Percentiles rank a stretch among this genome's conserved stretches.
These are phyloP conservation scores for Pycnomerus fuliginosus DNA, from an alignment of 2,888 invertebrate genomes.

Conservation along the genomic window DNA sequence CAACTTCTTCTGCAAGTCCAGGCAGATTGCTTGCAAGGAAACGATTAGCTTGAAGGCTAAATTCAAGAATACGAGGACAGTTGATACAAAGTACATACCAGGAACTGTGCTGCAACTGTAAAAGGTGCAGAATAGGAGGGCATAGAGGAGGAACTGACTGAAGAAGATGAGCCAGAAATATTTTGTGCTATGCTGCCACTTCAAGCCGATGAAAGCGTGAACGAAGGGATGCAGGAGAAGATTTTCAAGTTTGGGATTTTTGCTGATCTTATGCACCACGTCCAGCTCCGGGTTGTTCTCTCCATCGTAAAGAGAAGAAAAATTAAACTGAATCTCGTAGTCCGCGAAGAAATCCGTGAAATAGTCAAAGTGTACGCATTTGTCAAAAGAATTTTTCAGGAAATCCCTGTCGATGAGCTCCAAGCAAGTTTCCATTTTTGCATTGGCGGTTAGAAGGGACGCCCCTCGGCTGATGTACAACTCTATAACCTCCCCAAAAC, in stretches of 20 bases:
- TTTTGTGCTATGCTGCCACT: constrained; percentile 1
- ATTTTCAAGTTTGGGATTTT: not conserved
- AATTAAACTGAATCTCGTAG: constrained; percentile 4
- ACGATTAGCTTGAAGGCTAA: too few relatives aligned
- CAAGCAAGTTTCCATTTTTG: not conserved
- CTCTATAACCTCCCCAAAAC: constrained; percentile 2
- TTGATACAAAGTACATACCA: too few relatives aligned
- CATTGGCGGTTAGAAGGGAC: constrained; percentile 1
- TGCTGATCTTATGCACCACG: not conserved
- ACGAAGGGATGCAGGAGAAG: constrained; percentile 4
- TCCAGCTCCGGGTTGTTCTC: constrained; percentile 1
- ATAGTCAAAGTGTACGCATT: constrained; percentile 1
- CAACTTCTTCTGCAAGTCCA: too few relatives aligned
- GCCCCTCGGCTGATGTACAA: constrained; percentile 2
- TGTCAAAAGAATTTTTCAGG: constrained; percentile 2
- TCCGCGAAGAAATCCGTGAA: constrained; percentile 2
- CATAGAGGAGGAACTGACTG: not conserved
- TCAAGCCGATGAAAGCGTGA: constrained; percentile 2
- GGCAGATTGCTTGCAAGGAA: too few relatives aligned
- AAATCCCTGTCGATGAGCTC: constrained; percentile 1
- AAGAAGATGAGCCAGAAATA: constrained; percentile 3
- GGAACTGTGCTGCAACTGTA: not conserved
- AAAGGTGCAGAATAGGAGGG: constrained; percentile 1
- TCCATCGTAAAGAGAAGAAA: constrained; percentile 1
- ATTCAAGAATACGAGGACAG: too few relatives aligned